phyloP scores from a whole-genome alignment of 2,888 invertebrate species.

The Nudaria mundana region DNA sequence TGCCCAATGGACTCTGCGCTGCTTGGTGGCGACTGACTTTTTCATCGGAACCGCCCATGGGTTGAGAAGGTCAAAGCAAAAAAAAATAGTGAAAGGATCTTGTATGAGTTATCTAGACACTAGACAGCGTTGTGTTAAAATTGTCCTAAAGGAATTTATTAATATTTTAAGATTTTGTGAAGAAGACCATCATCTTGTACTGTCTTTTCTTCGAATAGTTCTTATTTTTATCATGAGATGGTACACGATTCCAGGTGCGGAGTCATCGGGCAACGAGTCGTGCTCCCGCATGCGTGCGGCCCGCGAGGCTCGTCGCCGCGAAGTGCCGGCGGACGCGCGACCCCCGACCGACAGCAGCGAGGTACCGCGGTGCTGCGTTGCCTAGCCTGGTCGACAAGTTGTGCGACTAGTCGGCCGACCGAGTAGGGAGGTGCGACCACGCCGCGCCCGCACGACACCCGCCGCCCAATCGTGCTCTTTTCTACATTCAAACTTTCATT shows the following conservation, averaged over 20 bases:
- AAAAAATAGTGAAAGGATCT: too few relatives aligned
- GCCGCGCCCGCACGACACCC: background rate
- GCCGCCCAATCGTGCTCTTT: conserved; percentile 3
- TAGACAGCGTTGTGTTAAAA: too few relatives aligned
- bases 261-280: conserved; percentile 70
- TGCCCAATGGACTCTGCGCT: too few relatives aligned
- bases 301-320: conserved; percentile 67
- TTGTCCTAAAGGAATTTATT: too few relatives aligned
- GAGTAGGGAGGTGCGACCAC: background rate
- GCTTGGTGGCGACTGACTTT: too few relatives aligned
- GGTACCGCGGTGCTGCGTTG: conserved; percentile 70
- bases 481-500: conserved; percentile 1
- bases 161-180: too few relatives aligned
- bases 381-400: conserved; percentile 47
- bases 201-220: background rate
- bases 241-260: conserved; percentile 45
- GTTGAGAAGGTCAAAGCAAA: too few relatives aligned
- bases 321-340: conserved; percentile 65
- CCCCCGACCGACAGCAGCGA: conserved; percentile 75
- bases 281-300: conserved; percentile 72
- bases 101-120: too few relatives aligned
- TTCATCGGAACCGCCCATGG: too few relatives aligned
- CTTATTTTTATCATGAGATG: background rate
- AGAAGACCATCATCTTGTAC: too few relatives aligned
- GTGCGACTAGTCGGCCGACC: conserved; percentile 3